phyloP scores from a whole-genome alignment of 2,888 invertebrate genomes.

The Drosophila parthenogenetica region DNA sequence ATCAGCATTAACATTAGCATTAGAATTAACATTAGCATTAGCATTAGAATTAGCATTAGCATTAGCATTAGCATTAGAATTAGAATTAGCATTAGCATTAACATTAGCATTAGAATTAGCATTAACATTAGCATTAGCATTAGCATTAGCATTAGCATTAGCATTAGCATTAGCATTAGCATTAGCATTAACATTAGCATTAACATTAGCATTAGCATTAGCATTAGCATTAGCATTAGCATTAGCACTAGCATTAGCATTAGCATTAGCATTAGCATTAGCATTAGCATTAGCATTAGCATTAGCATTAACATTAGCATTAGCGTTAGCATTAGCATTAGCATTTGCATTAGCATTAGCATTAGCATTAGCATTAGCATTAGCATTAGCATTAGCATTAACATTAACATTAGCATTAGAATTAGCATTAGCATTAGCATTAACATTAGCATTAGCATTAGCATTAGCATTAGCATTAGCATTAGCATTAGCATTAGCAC shows the following conservation, averaged over 20 bases:
- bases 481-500: too few relatives aligned
- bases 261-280: not conserved
- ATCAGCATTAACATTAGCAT: too few relatives aligned
- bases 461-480: too few relatives aligned
- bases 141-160: not conserved
- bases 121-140: not conserved
- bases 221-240: not conserved
- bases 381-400: not conserved
- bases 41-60: too few relatives aligned
- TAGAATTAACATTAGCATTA: too few relatives aligned
- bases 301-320: not conserved
- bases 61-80: too few relatives aligned
- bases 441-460: too few relatives aligned
- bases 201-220: not conserved
- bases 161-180: not conserved
- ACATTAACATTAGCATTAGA: not conserved
- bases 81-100: too few relatives aligned
- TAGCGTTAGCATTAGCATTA: not conserved
- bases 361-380: not conserved
- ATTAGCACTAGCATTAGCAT: not conserved
- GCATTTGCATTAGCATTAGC: not conserved
- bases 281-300: not conserved
- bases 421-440: not conserved
- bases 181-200: not conserved
- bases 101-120: not conserved